phyloP scores from a whole-genome alignment of 2,113 vertebrate species.

The Scytalopus superciliaris region DNA sequence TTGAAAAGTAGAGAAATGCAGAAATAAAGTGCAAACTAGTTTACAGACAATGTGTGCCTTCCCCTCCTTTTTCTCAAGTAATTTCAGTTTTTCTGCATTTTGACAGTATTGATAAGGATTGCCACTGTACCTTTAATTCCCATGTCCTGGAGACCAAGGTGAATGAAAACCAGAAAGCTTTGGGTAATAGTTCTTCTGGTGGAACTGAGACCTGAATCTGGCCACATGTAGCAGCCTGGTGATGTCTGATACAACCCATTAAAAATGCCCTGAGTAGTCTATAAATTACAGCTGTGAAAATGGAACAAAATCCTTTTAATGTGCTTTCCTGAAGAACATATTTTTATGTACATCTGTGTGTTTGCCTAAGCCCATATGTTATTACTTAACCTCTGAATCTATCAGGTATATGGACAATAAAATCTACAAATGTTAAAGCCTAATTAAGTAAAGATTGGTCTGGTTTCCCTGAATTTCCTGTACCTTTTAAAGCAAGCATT shows the following conservation, averaged over 20 bases:
- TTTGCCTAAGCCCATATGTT: constrained; percentile 40
- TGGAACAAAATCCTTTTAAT: constrained; percentile 45
- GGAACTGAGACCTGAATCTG: background rate
- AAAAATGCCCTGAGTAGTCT: constrained; percentile 43
- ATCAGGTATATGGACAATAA: constrained; percentile 60
- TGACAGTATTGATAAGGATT: background rate
- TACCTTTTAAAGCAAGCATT: background rate
- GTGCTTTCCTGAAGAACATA: constrained; percentile 13
- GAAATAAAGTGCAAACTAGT: background rate
- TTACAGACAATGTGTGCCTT: background rate
- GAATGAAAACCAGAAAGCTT: background rate
- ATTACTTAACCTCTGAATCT: constrained; percentile 56
- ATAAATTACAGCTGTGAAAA: constrained; percentile 63
- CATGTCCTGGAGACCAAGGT: background rate
- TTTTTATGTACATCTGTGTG: constrained; percentile 38
- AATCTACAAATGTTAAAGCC: constrained; percentile 47
- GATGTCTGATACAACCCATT: constrained; percentile 34
- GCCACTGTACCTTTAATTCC: background rate
- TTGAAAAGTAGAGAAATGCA: background rate
- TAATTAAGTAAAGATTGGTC: constrained; percentile 38
- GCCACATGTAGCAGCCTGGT: background rate
- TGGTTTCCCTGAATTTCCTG: constrained; percentile 40
- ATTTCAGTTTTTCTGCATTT: background rate
- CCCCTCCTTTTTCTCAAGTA: background rate
- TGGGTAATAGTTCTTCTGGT: background rate